Conservation (phyloP, 1,140 invertebrate species). For the Caenorhabditis inopinata region DNA sequence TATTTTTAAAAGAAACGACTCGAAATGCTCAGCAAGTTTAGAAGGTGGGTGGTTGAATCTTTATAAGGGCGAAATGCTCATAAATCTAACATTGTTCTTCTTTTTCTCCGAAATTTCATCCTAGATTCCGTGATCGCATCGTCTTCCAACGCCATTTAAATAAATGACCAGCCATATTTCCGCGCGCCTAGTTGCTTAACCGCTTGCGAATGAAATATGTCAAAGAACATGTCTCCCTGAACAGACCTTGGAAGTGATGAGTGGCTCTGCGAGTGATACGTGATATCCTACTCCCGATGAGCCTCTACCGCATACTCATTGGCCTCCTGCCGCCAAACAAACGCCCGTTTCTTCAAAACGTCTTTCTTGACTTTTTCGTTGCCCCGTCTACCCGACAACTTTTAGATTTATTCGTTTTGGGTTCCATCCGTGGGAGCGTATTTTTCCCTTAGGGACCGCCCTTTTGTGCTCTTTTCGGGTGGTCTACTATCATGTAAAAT, state of each 20-base stretch:
- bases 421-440: not conserved
- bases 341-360: conserved; percentile 18
- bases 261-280: conserved; percentile 24
- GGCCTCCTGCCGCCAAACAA: conserved; percentile 19
- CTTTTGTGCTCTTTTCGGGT: not conserved
- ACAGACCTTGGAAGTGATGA: conserved; percentile 30
- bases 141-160: conserved; percentile 24
- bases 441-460: not conserved
- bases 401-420: conserved; percentile 30
- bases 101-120: not conserved
- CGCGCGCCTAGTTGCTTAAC: not conserved
- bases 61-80: no score
- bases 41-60: not conserved
- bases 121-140: no score
- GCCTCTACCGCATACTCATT: not conserved
- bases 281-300: conserved; percentile 15
- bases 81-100: no score
- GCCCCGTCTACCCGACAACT: not conserved
- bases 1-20: not conserved
- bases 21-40: conserved; percentile 13
- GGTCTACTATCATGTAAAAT: conserved; percentile 5
- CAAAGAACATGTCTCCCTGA: not conserved
- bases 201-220: not conserved
- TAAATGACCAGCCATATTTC: conserved; percentile 4
- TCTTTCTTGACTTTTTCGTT: not conserved